phyloP scores from a whole-genome alignment of 2,888 invertebrate genomes.

The Vesta saturnalis region DNA sequence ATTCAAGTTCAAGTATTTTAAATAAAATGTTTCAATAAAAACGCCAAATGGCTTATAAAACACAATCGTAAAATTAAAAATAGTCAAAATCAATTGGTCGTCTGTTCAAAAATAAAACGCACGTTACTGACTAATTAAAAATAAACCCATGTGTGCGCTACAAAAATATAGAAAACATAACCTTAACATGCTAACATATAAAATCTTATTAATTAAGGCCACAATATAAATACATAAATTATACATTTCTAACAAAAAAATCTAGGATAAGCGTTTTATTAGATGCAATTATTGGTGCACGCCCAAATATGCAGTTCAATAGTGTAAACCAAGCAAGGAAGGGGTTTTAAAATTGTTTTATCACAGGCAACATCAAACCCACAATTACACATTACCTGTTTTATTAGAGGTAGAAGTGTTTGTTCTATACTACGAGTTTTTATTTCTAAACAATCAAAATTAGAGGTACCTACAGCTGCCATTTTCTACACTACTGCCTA shows the following conservation, averaged over 20 bases:
- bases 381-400: constrained; percentile 76
- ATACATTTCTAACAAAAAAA: not conserved
- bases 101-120: not conserved
- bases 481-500: constrained; percentile 62
- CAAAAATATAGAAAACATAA: constrained; percentile 26
- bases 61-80: constrained; percentile 1
- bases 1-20: too few relatives aligned
- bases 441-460: constrained; percentile 78
- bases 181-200: constrained; percentile 8
- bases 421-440: constrained; percentile 95
- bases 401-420: constrained; percentile 91
- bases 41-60: not conserved
- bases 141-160: constrained; percentile 15
- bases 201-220: not conserved
- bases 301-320: constrained; percentile 16
- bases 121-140: constrained; percentile 16
- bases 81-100: not conserved
- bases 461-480: constrained; percentile 68
- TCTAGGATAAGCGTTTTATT: not conserved
- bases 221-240: not conserved
- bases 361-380: constrained; percentile 10
- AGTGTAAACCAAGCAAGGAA: not conserved
- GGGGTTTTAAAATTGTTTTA: constrained; percentile 1
- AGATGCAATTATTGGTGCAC: constrained; percentile 20
- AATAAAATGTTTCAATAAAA: not conserved